Evolutionary conservation across 2,888 invertebrate genomes (phyloP).

Genomic region (Tillus elongatus): DNA sequence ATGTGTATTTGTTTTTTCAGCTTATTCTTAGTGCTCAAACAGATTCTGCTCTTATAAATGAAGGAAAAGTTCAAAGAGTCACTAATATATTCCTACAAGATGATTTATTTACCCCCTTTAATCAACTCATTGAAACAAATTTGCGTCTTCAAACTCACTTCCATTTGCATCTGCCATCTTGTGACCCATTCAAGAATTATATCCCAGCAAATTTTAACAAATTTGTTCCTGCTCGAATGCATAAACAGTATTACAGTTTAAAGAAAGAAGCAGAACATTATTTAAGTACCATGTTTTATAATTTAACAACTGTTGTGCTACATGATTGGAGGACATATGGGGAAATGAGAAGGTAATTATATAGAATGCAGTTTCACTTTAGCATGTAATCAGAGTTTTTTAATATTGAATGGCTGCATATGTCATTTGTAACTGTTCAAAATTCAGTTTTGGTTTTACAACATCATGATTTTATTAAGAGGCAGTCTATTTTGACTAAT

Average conservation of each 20-base stretch:
- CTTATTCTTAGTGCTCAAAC: conserved; percentile 34
- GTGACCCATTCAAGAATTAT: conserved; percentile 36
- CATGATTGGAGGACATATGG: conserved; percentile 98
- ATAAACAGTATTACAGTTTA: conserved; percentile 36
- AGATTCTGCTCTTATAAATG: conserved; percentile 29
- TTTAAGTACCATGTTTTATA: conserved; percentile 91
- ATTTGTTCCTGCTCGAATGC: conserved; percentile 32
- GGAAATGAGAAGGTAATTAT: conserved; percentile 74
- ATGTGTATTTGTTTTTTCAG: conserved; percentile 26
- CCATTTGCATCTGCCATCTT: conserved; percentile 68
- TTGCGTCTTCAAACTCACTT: conserved; percentile 86
- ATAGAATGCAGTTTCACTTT: no score
- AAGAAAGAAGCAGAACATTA: conserved; percentile 68
- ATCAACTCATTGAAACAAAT: conserved; percentile 85
- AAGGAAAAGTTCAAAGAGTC: conserved; percentile 36
- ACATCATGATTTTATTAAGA: no score
- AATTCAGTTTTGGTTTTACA: no score
- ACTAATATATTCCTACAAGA: conserved; percentile 45
- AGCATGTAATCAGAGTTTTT: no score
- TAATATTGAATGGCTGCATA: no score
- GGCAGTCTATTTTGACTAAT: no score
- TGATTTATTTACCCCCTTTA: conserved; percentile 59
- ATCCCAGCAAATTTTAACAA: conserved; percentile 33
- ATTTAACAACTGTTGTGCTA: conserved; percentile 90
- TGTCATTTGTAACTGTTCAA: no score